phyloP scores from a whole-genome alignment of 2,888 invertebrate genomes.

The Phlogophora meticulosa region DNA sequence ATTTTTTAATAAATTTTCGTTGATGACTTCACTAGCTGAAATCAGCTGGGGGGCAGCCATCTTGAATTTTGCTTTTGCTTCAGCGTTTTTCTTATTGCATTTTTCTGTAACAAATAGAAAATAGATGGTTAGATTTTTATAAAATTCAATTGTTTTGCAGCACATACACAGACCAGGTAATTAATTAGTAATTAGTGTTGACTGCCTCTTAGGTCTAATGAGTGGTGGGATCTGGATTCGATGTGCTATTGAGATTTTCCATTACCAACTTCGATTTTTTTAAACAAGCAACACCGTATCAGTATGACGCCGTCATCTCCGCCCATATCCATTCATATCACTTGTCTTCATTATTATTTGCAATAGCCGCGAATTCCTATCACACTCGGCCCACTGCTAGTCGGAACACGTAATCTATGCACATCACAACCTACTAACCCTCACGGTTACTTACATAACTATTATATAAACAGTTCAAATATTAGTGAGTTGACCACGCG shows the following conservation, averaged over 20 bases:
- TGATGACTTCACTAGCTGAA: constrained; percentile 41
- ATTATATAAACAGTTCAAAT: constrained; percentile 60
- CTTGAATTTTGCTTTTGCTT: constrained; percentile 30
- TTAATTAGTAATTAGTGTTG: too few relatives aligned
- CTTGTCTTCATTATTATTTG: constrained; percentile 13
- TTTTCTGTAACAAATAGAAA: constrained; percentile 62
- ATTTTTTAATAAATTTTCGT: constrained; percentile 35
- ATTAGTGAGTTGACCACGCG: constrained; percentile 23
- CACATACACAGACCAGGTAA: too few relatives aligned
- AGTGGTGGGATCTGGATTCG: too few relatives aligned
- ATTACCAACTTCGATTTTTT: too few relatives aligned
- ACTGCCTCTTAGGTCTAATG: too few relatives aligned
- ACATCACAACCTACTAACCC: constrained; percentile 59
- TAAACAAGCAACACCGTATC: too few relatives aligned
- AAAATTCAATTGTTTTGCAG: too few relatives aligned
- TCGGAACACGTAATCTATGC: constrained; percentile 49
- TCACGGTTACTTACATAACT: constrained; percentile 42
- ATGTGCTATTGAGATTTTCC: too few relatives aligned
- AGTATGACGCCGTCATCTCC: background rate
- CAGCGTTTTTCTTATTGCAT: constrained; percentile 44
- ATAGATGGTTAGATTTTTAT: constrained; percentile 4
- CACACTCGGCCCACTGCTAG: constrained; percentile 21
- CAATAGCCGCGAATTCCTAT: constrained; percentile 39
- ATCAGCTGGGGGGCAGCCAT: constrained; percentile 54
- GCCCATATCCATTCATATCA: constrained; percentile 12